A percentile compares a stretch with the other conserved stretches of the same genome.
phyloP scores from a whole-genome alignment of 2,888 invertebrate species.

The Tetropium fuscum region DNA sequence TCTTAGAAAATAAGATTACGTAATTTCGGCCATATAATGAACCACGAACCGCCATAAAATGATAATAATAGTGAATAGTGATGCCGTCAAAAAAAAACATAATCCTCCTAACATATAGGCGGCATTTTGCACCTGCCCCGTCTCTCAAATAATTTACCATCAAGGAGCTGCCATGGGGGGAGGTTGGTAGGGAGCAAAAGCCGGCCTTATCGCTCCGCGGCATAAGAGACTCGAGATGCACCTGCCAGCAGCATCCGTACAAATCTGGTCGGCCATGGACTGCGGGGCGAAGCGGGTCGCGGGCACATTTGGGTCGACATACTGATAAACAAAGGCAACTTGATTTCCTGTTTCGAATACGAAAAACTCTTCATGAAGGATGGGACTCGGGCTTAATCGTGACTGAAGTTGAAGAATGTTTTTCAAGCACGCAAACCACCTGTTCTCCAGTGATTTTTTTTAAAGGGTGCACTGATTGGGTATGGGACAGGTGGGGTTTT shows the following conservation, averaged over 20 bases:
- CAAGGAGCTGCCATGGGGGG: slow-evolving; percentile 61
- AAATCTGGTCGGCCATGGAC: slow-evolving; percentile 43
- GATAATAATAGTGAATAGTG: slow-evolving; percentile 17
- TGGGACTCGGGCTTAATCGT: slow-evolving; percentile 18
- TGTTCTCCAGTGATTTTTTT: slow-evolving; percentile 25
- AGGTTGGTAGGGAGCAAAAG: slow-evolving; percentile 46
- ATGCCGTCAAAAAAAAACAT: slow-evolving; percentile 9
- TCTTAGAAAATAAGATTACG: slow-evolving; percentile 10
- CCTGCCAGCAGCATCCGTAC: slow-evolving; percentile 47
- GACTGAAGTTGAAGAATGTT: slow-evolving; percentile 8
- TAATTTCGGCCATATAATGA: too few relatives aligned
- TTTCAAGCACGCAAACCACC: slow-evolving; percentile 28
- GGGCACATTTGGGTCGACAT: slow-evolving; percentile 45
- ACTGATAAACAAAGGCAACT: slow-evolving; percentile 52
- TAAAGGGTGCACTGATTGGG: slow-evolving; percentile 19
- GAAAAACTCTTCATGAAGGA: slow-evolving; percentile 29
- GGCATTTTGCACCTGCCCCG: slow-evolving; percentile 61
- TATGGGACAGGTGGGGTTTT: slow-evolving; percentile 16
- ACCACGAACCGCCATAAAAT: slow-evolving; percentile 11
- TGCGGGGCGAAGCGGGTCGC: slow-evolving; percentile 31
- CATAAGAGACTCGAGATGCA: slow-evolving; percentile 36
- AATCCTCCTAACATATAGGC: slow-evolving; percentile 44
- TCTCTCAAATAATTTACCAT: slow-evolving; percentile 63
- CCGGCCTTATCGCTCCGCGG: slow-evolving; percentile 47
- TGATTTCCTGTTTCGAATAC: slow-evolving; percentile 50